These are phyloP conservation scores for Phylloscopus trochiloides DNA, from an alignment of 2,113 vertebrate genomes.

Conservation along the genomic window DNA sequence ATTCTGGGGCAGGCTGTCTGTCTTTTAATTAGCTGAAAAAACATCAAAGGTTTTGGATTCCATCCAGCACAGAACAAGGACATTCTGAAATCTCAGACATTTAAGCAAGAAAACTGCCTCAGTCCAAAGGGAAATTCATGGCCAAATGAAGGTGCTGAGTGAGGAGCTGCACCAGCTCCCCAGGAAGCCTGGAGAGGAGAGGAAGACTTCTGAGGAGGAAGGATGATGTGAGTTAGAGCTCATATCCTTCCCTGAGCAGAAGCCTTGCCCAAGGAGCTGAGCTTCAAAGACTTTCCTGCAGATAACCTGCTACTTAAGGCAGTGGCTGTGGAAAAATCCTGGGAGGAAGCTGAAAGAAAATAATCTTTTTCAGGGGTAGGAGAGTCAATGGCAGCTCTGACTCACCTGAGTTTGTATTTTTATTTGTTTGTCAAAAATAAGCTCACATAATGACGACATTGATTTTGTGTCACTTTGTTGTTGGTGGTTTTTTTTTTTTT, in stretches of 20 bases:
- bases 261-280: neutral
- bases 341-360: neutral
- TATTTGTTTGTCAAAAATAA: neutral
- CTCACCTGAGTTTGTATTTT: neutral
- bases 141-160: neutral
- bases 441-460: neutral
- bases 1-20: neutral
- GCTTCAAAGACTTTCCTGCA: slow-evolving; percentile 10
- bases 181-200: neutral
- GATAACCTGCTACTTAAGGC: neutral
- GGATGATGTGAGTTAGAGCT: neutral
- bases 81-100: neutral
- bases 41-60: slow-evolving; percentile 47
- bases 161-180: neutral
- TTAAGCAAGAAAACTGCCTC: neutral
- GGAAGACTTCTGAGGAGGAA: neutral
- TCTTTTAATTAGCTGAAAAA: slow-evolving; percentile 49
- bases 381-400: neutral
- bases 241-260: neutral
- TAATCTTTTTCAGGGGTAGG: neutral
- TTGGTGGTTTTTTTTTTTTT: too few relatives aligned
- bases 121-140: neutral
- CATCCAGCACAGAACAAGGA: neutral
- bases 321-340: neutral
- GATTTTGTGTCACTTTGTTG: neutral